Evolutionary conservation across 2,113 vertebrate species (phyloP).

Genomic region (Tachycineta bicolor): DNA sequence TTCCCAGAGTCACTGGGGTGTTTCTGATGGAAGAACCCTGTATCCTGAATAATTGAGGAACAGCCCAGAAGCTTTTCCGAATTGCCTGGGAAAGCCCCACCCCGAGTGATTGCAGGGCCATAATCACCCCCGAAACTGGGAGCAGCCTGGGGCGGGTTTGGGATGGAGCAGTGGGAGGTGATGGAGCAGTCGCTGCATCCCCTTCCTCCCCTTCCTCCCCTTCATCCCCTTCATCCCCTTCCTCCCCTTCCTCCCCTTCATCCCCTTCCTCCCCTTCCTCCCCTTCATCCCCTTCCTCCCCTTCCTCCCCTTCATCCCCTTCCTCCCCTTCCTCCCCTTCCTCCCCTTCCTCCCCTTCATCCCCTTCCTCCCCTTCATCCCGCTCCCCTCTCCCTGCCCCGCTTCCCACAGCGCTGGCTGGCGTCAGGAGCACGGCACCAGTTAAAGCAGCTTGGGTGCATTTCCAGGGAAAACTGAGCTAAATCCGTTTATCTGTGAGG

Average conservation of each 20-base stretch:
- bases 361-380: neutral
- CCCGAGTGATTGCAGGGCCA: neutral
- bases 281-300: too few relatives aligned
- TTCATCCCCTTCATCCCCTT: too few relatives aligned
- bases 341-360: too few relatives aligned
- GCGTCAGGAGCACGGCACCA: fast-evolving
- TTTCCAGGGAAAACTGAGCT: neutral
- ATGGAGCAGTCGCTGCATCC: neutral
- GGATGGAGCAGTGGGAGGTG: neutral
- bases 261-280: too few relatives aligned
- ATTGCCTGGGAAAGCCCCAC: neutral
- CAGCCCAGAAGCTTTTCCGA: neutral
- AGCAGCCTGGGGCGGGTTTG: neutral
- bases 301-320: too few relatives aligned
- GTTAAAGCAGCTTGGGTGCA: neutral
- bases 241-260: too few relatives aligned
- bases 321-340: too few relatives aligned
- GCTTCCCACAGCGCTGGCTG: neutral
- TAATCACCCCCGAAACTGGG: neutral
- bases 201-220: too few relatives aligned
- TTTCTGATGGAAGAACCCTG: slow-evolving; percentile 50
- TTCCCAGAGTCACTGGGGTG: neutral
- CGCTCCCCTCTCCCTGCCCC: neutral
- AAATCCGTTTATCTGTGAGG: neutral
- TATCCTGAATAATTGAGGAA: slow-evolving; percentile 41